These are phyloP conservation scores for Macroglossus sobrinus DNA, from an alignment of 2,113 vertebrate genomes.

Conservation along the genomic window DNA sequence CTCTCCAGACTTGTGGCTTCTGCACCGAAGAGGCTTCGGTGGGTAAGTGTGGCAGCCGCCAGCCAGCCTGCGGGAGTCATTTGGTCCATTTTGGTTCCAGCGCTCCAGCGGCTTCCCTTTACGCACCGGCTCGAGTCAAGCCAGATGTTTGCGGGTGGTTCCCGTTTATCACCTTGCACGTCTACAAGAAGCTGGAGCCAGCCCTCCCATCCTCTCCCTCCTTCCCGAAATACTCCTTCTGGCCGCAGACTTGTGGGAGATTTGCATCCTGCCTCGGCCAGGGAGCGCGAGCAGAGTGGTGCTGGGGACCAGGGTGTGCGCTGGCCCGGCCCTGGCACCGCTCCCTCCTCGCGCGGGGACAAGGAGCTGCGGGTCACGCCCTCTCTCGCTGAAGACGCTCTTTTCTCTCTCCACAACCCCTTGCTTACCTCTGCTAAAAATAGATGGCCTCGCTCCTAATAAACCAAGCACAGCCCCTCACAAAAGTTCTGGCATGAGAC, in stretches of 20 bases:
- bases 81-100: background rate
- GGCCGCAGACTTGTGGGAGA: background rate
- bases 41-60: background rate
- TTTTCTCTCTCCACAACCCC: background rate
- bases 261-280: background rate
- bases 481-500: constrained; percentile 28
- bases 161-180: background rate
- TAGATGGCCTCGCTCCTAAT: background rate
- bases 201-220: background rate
- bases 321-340: background rate
- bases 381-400: background rate
- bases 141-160: background rate
- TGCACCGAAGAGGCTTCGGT: too few species aligned
- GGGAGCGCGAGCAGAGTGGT: background rate
- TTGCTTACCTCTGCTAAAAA: background rate
- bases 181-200: background rate
- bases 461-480: too few species aligned
- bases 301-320: background rate
- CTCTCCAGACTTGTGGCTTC: background rate
- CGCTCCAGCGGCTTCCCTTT: background rate
- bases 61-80: background rate
- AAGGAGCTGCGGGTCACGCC: background rate
- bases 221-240: background rate
- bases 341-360: background rate
- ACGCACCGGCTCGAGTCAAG: too few species aligned